Evolutionary conservation across 1,140 invertebrate genomes (phyloP), one percentile per base, ranked within the genome.

Genomic region (Zaprionus davidi): DNA sequence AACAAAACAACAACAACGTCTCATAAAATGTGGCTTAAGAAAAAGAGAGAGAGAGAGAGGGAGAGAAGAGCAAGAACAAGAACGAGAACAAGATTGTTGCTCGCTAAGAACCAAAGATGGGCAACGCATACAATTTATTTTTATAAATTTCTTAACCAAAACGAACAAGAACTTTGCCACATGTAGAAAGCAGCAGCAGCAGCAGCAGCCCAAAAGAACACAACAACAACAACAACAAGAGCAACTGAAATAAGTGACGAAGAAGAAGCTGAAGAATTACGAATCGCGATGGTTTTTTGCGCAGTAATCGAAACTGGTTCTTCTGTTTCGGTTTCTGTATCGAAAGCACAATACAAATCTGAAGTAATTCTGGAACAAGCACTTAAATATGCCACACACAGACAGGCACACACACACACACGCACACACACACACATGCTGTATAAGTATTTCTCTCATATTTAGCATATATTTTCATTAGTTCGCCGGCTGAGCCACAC

Each of bases 241-340:
- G 22, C 24, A 44, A 13, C 38, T n/a, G 4, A 38, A 38, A 13
- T 38, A 12, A 38, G 13, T 38, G 36, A 9, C 15, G 36, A 12
- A 28, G 7, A 49, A 22, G 17, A 38, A 26, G 28, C 15, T 20
- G 22, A 38, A 59, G 20, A 3, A 20, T 15, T 15, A 38, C 41
- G 38, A 20, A 72, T 38, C 41, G 56, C 56, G 38, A 24, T 31
- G 28, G 44, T 51, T 59, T 66, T 73, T 62, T 68, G 71, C 71
- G 71, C 58, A 69, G 65, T 66, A 62, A 69, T 53, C 71, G 46
- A 69, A 74, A 74, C 71, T 36, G 71, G 71, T 73, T 73, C 28
- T 51, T 15, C 26, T 49, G 15, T 46, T 49, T 46, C n/a, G 5
- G 44, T 13, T 46, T 41, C 38, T 67, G 62, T 66, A 38, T 38